Conservation (phyloP, 2,113 vertebrate genomes). For the Ameiurus melas region DNA sequence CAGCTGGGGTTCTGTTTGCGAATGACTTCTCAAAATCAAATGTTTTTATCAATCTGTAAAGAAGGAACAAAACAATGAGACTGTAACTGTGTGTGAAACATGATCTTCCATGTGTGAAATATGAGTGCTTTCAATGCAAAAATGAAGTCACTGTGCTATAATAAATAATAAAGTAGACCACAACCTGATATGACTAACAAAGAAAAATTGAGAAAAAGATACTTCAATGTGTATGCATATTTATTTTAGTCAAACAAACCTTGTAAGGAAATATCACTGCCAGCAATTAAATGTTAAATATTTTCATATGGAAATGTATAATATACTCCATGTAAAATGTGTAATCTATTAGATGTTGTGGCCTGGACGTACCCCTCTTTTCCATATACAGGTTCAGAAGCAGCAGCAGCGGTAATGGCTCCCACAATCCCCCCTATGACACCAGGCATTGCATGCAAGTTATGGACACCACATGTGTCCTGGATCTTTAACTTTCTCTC, state of each 20-base stretch:
- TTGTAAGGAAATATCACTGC: neutral
- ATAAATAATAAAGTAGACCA: constrained; percentile 2
- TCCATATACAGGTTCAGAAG: constrained; percentile 74
- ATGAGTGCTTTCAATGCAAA: neutral
- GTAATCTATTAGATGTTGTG: neutral
- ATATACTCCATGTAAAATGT: neutral
- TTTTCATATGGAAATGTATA: neutral
- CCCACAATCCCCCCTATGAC: constrained; percentile 91
- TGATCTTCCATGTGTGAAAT: neutral
- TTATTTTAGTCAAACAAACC: neutral
- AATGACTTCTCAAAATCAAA: constrained; percentile 73
- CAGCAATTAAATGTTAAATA: neutral
- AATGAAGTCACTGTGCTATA: neutral
- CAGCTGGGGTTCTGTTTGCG: constrained; percentile 46
- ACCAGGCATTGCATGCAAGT: constrained; percentile 93
- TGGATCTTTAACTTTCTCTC: constrained; percentile 86
- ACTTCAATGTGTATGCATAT: neutral
- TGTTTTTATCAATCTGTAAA: constrained; percentile 73
- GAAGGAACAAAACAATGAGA: neutral
- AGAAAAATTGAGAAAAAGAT: neutral
- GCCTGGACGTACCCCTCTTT: constrained; percentile 74
- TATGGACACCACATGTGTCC: constrained; percentile 95
- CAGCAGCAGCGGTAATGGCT: constrained; percentile 84
- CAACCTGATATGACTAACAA: neutral
- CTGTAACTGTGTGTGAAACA: neutral